These are phyloP conservation scores for Rhagonycha lutea DNA, from an alignment of 2,888 invertebrate species.

Conservation along the genomic window DNA sequence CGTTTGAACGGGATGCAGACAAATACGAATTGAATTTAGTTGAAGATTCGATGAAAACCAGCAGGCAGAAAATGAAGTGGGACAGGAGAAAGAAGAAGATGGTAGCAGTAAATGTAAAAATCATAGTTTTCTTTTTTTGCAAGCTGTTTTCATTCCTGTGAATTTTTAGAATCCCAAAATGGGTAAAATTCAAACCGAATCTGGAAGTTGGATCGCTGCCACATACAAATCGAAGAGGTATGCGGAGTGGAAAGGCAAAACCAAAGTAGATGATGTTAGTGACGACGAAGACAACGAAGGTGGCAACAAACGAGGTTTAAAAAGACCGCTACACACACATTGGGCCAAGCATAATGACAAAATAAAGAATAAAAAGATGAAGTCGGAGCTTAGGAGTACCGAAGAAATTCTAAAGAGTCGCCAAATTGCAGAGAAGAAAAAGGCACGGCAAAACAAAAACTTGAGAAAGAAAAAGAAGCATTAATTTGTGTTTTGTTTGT, in stretches of 20 bases:
- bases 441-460: conserved; percentile 60
- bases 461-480: conserved; percentile 54
- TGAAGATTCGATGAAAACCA: conserved; percentile 73
- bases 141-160: not conserved
- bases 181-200: conserved; percentile 92
- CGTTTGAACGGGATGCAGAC: conserved; percentile 79
- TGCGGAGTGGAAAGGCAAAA: conserved; percentile 82
- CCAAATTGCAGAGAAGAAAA: conserved; percentile 65
- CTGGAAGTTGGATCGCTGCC: conserved; percentile 92
- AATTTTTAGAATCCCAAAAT: conserved; percentile 58
- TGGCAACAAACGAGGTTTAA: not conserved
- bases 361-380: conserved; percentile 62
- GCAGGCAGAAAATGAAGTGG: conserved; percentile 77
- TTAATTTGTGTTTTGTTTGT: conserved; percentile 12
- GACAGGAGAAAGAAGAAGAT: conserved; percentile 96
- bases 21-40: conserved; percentile 81
- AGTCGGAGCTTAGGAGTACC: conserved; percentile 69
- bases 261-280: conserved; percentile 59
- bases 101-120: conserved; percentile 70
- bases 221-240: conserved; percentile 92
- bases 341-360: conserved; percentile 83
- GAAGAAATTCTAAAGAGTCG: conserved; percentile 81
- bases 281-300: conserved; percentile 56
- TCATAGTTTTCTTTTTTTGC: not conserved
- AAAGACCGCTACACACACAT: conserved; percentile 63